Evolutionary conservation across 2,113 vertebrate species (phyloP).

Genomic region (Prinia subflava): DNA sequence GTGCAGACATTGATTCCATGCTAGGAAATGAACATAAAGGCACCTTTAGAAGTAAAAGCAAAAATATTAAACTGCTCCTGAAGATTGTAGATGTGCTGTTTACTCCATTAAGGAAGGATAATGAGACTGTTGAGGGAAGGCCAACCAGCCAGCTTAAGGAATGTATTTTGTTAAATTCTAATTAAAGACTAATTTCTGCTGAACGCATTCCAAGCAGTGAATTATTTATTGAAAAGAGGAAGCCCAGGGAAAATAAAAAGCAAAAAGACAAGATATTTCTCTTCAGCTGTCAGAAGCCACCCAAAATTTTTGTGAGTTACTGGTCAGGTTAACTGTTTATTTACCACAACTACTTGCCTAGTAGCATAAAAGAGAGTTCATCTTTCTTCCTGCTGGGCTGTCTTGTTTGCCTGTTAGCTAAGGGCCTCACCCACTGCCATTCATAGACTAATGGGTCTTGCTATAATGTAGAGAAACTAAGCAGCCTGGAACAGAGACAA

Average conservation of each 20-base stretch:
- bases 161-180: constrained; percentile 12
- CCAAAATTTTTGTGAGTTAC: neutral
- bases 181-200: constrained; percentile 28
- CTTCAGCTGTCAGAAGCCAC: neutral
- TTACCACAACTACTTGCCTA: neutral
- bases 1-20: neutral
- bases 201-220: neutral
- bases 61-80: neutral
- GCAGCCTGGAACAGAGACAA: neutral
- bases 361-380: neutral
- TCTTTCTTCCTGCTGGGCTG: neutral
- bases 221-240: constrained; percentile 20
- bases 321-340: neutral
- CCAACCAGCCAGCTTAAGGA: neutral
- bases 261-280: neutral
- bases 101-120: neutral
- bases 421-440: neutral
- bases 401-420: neutral
- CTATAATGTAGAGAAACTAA: neutral
- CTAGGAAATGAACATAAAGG: constrained; percentile 1
- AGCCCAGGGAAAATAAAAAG: neutral
- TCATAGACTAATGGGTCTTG: neutral
- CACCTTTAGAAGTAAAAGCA: neutral
- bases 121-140: neutral
- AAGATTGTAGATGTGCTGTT: neutral